Percentiles rank a stretch among this genome's conserved stretches.
Evolutionary conservation across 2,888 invertebrate species (phyloP).

Genomic region (Lithophane semibrunnea): DNA sequence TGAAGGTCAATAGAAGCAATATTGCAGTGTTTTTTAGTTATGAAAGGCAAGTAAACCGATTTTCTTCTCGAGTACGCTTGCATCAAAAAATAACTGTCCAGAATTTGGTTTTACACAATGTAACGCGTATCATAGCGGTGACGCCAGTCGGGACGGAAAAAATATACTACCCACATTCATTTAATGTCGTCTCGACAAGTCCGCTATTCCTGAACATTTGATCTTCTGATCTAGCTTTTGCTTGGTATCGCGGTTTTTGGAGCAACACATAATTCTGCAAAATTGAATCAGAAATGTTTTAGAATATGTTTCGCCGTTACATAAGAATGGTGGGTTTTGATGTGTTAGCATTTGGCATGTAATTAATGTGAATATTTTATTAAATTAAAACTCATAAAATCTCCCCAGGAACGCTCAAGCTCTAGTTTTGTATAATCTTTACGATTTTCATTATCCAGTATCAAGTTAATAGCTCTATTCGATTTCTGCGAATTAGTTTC

Average conservation of each 20-base stretch:
- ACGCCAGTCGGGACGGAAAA: conserved; percentile 62
- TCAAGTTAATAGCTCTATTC: background rate
- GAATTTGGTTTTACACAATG: conserved; percentile 15
- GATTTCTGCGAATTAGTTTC: background rate
- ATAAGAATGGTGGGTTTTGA: conserved; percentile 32
- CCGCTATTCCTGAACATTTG: conserved; percentile 65
- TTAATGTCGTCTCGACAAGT: conserved; percentile 59
- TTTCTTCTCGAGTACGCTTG: background rate
- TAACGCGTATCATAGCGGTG: conserved; percentile 48
- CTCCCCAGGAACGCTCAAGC: background rate
- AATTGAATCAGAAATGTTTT: conserved; percentile 46
- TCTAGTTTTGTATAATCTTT: background rate
- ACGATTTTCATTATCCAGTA: background rate
- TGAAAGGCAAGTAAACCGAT: background rate
- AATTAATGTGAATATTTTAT: conserved; percentile 18
- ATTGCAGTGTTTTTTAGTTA: background rate
- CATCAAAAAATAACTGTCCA: conserved; percentile 5
- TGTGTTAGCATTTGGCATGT: conserved; percentile 15
- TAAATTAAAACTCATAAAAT: conserved; percentile 1
- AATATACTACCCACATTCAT: conserved; percentile 64
- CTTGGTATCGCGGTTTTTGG: conserved; percentile 34
- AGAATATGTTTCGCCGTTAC: conserved; percentile 47
- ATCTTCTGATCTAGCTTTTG: conserved; percentile 54
- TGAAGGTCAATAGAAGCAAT: background rate
- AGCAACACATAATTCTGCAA: conserved; percentile 36